Evolutionary conservation across 2,888 invertebrate genomes (phyloP).

Genomic region (Pyrocoelia pectoralis): DNA sequence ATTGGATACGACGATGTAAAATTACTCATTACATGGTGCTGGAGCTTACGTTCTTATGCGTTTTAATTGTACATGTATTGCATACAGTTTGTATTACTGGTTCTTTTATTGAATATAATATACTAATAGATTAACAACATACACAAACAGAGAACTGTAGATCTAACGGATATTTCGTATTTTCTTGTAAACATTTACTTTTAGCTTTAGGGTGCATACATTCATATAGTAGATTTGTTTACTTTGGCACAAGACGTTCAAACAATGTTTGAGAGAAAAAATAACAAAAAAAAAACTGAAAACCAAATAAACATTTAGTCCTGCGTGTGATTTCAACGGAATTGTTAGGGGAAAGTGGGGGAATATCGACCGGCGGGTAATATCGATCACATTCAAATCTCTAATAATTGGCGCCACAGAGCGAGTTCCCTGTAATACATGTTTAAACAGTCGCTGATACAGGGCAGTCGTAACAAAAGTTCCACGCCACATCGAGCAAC

Average conservation of each 20-base stretch:
- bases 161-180: constrained; percentile 33
- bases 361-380: too few relatives aligned
- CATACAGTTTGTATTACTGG: background rate
- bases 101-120: background rate
- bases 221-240: constrained; percentile 47
- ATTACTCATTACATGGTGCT: too few relatives aligned
- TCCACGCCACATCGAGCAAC: too few relatives aligned
- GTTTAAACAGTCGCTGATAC: too few relatives aligned
- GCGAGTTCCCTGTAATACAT: too few relatives aligned
- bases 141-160: constrained; percentile 19
- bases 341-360: constrained; percentile 10
- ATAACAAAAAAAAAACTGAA: constrained; percentile 43
- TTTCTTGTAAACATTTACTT: constrained; percentile 36
- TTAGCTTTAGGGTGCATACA: constrained; percentile 27
- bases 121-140: constrained; percentile 13
- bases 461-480: too few relatives aligned
- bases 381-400: too few relatives aligned
- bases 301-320: constrained; percentile 39
- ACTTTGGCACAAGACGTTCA: constrained; percentile 46
- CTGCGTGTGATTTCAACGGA: constrained; percentile 26
- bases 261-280: constrained; percentile 45
- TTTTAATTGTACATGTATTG: too few relatives aligned
- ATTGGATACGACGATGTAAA: too few relatives aligned
- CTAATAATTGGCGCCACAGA: too few relatives aligned
- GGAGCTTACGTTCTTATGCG: too few relatives aligned